Base-by-base conservation (phyloP, 2,888 invertebrate genomes). In the Acanthoscelides obtectus region DNA sequence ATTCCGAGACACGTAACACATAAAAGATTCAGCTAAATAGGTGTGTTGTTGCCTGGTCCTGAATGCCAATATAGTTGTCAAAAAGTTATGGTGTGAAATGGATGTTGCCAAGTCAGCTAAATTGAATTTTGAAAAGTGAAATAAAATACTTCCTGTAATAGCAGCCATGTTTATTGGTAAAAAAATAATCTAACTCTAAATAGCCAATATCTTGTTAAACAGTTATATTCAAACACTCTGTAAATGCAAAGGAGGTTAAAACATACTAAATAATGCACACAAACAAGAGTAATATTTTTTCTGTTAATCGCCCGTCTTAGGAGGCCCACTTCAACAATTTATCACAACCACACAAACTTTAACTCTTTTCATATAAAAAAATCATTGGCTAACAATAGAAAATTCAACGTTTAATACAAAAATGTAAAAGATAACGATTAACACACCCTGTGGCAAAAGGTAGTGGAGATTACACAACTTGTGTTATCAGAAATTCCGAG, bases 111-210 rank as follows among this genome's bases (percentile, higher is more conserved):
- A n/a, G n/a, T n/a, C n/a, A n/a, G n/a, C n/a, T n/a, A n/a, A n/a
- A n/a, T n/a, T 45, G 45, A 45, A 45, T 45, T 12, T 45, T 45
- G 12, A 17, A 45, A 12, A 17, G 17, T 66, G 19, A 20, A 66
- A 66, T 66, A 71, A 74, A 73, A 73, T 25, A 72, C 72, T 68
- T 17, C 45, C 69, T 69, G 70, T 78, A 79, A 80, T 83, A 84
- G 85, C 85, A 85, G 85, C 85, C 82, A 83, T 84, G 81, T 89
- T 90, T 90, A 78, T 80, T 81, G 89, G 89, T 90, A 90, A 90
- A 90, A 90, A 90, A 90, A 90, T 90, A 90, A 88, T 88, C 89
- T 90, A 89, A 87, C 87, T 88, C 89, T 89, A 89, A 45, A 75
- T 89, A 90, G 89, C 89, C 89, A 89, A 89, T 88, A 88, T 88